Evolutionary conservation across 2,888 invertebrate genomes (phyloP).

Genomic region (Cremastinae sp.): DNA sequence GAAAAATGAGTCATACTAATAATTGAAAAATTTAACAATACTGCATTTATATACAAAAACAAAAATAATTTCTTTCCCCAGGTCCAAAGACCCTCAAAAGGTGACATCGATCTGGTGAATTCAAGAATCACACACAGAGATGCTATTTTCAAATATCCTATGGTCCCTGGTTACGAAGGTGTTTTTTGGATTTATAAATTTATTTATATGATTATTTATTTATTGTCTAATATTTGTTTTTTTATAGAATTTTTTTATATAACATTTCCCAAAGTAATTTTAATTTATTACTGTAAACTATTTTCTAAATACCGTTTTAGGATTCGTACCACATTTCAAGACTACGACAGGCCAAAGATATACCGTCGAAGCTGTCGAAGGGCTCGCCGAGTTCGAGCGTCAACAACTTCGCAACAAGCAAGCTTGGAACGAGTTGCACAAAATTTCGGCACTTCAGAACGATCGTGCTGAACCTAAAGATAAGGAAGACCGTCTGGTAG

Average conservation of each 20-base stretch:
- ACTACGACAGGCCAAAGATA: slow-evolving; percentile 87
- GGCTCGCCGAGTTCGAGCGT: slow-evolving; percentile 86
- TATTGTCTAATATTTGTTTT: too few relatives aligned
- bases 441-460: slow-evolving; percentile 83
- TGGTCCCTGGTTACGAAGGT: slow-evolving; percentile 89
- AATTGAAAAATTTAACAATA: too few relatives aligned
- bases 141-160: slow-evolving; percentile 87
- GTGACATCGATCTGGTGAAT: slow-evolving; percentile 85
- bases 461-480: slow-evolving; percentile 85
- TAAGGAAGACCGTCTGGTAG: slow-evolving; percentile 84
- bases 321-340: slow-evolving; percentile 86
- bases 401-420: slow-evolving; percentile 83
- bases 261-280: too few relatives aligned
- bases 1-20: too few relatives aligned
- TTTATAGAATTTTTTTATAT: too few relatives aligned
- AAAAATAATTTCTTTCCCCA: too few relatives aligned
- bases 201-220: too few relatives aligned
- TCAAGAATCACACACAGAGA: slow-evolving; percentile 85
- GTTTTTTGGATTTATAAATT: slow-evolving; percentile 39
- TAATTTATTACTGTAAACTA: too few relatives aligned
- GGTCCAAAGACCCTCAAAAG: slow-evolving; percentile 84
- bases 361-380: slow-evolving; percentile 87
- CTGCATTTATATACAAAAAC: too few relatives aligned
- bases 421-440: slow-evolving; percentile 83
- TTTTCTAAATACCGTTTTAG: slow-evolving; percentile 74